Base-by-base conservation (phyloP, 1,140 invertebrate species). In the Scaptomyza pallida region DNA sequence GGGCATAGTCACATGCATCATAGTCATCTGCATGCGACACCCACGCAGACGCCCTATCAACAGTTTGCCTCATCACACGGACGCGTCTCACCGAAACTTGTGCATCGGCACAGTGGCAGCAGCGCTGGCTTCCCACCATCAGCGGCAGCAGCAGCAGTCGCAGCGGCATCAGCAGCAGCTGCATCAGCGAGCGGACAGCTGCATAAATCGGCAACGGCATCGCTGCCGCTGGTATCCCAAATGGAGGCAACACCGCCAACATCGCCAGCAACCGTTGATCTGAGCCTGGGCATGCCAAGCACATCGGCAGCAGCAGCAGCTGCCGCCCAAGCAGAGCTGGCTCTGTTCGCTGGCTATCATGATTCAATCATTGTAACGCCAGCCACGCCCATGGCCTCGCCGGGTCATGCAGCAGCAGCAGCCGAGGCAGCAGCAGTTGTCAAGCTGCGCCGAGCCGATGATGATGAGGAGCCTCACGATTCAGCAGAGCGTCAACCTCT, bases 351-450 rank as follows among this genome's bases (percentile, higher is more conserved):
- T 54, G 69, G 79, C 54, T 79, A 75, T 47, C 89, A 89, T 72
- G 91, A 91, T 80, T 61, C 88, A 68, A 91, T 91, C 67, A 91
- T 91, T 80, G 77, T 91, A 69, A 91, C 90, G 67, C 91, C 91
- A 57, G 91, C 91, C 78, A 91, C 91, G 55, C 91, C 91, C 64
- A 89, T 91, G 78, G 82, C 91, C 67, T 91, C 91, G 63, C 91
- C 91, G 21, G 89, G 89, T 5, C 90, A 90, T 51, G 75, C 73
- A 43, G 70, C 56, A 2, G 48, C 48, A 17, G 48, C 48, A 12
- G 33, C 10, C 5, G 33, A 12, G 5, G 33, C 9, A 17, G 52
- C 52, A 1, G 55, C 41, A 16, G 52, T 40, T 16, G 15, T 63
- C 30, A 90, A 89, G 55, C 67, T 78, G 55, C 71, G 78, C 5